Base-by-base conservation (phyloP, 2,113 vertebrate species). In the Otis tarda region DNA sequence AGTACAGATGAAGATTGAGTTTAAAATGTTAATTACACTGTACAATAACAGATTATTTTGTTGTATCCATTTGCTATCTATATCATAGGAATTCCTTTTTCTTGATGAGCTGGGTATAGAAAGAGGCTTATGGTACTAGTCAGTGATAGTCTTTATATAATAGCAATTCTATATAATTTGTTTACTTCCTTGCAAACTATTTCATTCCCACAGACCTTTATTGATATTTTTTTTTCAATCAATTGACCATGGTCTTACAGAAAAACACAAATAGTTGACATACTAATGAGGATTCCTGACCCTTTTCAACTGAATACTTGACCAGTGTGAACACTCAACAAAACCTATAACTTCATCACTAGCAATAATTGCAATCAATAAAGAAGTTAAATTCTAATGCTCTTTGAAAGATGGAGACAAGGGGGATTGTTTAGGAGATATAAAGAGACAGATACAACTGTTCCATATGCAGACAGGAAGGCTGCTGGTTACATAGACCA, bases 191-290 rank as follows among this genome's bases (percentile, higher is more conserved):
- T 95, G 23, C 4, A 89, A 90, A 76, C 8, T 75, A 35, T 79
- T 76, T 47, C 22, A 79, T 16, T 85, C 61, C 59, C 76, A 81
- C 20, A 69, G 63, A 45, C 25, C 31, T 85, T 93, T 89, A 94
- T 84, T 83, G 89, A 95, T 91, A 61, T 86, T 87, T 53, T 87
- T 87, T 53, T 87, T 95, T 94, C 75, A 83, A 83, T 95, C 89
- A 73, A 8, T 9, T 79, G 77, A 85, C 80, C 37, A 19, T 0
- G 5, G 11, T 55, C 18, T 91, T 67, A 69, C 12, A 87, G 57
- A 83, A 80, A 27, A 94, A 24, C 43, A 70, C 41, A 76, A 94
- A 85, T 24, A 82, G n/a, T 74, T n/a, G 53, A 84, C 18, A 50
- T 65, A 57, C 73, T 93, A 89, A 94, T 91, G 70, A 95, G 87